Evolutionary conservation across 2,113 vertebrate genomes (phyloP).

Genomic region (Charina bottae): DNA sequence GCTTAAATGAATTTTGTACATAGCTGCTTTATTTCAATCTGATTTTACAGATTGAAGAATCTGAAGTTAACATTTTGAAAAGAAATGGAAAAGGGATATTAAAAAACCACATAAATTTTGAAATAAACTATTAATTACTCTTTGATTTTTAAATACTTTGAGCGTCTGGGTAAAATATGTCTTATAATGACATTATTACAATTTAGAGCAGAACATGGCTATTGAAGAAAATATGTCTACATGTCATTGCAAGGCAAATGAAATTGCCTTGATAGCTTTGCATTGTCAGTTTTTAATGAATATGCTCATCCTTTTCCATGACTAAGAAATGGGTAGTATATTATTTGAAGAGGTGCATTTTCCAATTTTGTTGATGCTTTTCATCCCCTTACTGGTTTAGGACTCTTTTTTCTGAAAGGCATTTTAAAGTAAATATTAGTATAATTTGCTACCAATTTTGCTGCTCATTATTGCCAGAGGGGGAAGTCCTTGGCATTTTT

Average conservation of each 20-base stretch:
- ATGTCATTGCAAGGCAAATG: neutral
- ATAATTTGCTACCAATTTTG: neutral
- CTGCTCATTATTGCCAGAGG: neutral
- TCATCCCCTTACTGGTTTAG: neutral
- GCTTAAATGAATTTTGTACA: constrained; percentile 1
- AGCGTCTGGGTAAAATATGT: constrained; percentile 18
- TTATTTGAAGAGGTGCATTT: neutral
- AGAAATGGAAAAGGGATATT: constrained; percentile 9
- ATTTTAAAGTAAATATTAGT: neutral
- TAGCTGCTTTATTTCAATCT: neutral
- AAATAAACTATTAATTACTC: constrained; percentile 29
- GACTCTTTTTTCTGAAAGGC: constrained; percentile 1
- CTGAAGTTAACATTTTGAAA: constrained; percentile 23
- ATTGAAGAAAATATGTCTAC: neutral
- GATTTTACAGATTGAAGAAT: neutral
- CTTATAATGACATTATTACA: constrained; percentile 16
- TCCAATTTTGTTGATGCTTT: neutral
- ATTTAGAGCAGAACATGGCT: neutral
- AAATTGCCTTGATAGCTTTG: neutral
- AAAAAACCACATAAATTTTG: constrained; percentile 26
- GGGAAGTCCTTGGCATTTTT: neutral
- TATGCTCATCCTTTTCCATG: neutral
- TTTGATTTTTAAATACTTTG: constrained; percentile 7
- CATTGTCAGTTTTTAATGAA: constrained; percentile 10
- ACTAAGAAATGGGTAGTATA: neutral